Evolutionary conservation across 53 echinoderm and acorn worm genomes (phyloP), one percentile per base, ranked within the genome.

Genomic region (Pentamera pediparva): DNA sequence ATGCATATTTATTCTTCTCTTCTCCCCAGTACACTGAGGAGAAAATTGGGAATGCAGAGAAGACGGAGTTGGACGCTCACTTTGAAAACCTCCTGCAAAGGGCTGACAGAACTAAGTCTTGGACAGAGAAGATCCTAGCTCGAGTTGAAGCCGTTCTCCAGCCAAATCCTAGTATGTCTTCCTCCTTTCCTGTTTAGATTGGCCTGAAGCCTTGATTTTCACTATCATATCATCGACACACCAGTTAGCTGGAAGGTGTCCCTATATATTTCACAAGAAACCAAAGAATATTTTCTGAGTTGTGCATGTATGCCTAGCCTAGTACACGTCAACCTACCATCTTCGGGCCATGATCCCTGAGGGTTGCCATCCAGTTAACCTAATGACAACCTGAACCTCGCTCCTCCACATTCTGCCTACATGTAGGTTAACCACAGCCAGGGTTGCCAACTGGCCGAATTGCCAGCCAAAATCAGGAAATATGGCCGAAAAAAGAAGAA

Each of bases 41-140:
- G 38, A 96, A 96, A 47, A 85, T 96, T 25, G 90, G 90, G 7
- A 96, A 82, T 88, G 96, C 96, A 35, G 96, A 96, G 83, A 96
- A 96, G 77, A 96, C 91, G 12, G 96, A 96, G 59, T 62, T 90
- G 39, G 96, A 96, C 39, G 96, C 96, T 25, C 96, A 92, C 74
- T 96, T 88, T 91, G 96, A 96, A 31, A 96, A 96, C 40, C 81
- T 96, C 12, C 80, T 79, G 34, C 91, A 91, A 63, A 76, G 91
- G 43, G 86, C 96, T 3, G 96, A 96, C 59, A 82, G 96, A 54
- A 96, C 96, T 7, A 88, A 78, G 48, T 43, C 35, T 47, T 96
- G 86, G 88, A 88, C 91, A 19, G 96, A 91, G 56, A 62, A 65
- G 19, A 91, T 96, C 43, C 30, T 96, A 3, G 49, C 85, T 6